Base-by-base conservation (phyloP, 2,888 invertebrate genomes). In the Diplolepis rosae region DNA sequence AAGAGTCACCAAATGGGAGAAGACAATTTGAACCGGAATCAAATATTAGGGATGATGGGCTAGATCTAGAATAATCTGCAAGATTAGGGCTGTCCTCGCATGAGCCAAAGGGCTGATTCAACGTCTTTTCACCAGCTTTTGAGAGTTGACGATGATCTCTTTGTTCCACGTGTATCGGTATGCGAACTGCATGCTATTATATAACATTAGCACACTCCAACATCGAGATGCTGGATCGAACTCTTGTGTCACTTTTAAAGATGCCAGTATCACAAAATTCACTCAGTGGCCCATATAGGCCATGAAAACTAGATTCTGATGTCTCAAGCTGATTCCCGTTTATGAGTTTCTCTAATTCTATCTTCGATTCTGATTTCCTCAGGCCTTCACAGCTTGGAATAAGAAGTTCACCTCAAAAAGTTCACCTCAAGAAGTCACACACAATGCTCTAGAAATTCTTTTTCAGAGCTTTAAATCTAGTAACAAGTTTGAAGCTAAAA, bases 81-180 rank as follows among this genome's bases (percentile, higher is more conserved):
- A 61, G 66, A 50, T 50, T 54, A 65, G 61, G 65, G 56, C 65
- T 54, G 68, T 75, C 70, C 81, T 66, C 73, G 73, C 72, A 65
- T 68, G 66, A 42, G 24, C 45, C 35, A 35, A 35, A 39, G 50
- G 35, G 51, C 67, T 75, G 73, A 77, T 89, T 94, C 95, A 95
- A 92, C 96, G 96, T 95, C 96, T 95, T 91, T 96, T 96, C 85
- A 96, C 96, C 88, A 96, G 92, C 91, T 96, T 96, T 90, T 96
- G 95, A 89, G 96, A 96, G 91, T 96, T 96, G 91, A 96, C 93
- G 90, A 96, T 94, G 90, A 96, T 96, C 91, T 96, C 95, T 91
- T 94, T 94, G 91, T 95, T 96, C 96, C 96, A 96, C 91, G 95
- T 95, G 93, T 95, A 95, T 90, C 93, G 94, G 92, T 95, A 95